A percentile compares a stretch with the other conserved stretches of the same genome.
Evolutionary conservation across 2,797 vertebrate genomes (phyloP).

Genomic region (Thalassophryne amazonica): DNA sequence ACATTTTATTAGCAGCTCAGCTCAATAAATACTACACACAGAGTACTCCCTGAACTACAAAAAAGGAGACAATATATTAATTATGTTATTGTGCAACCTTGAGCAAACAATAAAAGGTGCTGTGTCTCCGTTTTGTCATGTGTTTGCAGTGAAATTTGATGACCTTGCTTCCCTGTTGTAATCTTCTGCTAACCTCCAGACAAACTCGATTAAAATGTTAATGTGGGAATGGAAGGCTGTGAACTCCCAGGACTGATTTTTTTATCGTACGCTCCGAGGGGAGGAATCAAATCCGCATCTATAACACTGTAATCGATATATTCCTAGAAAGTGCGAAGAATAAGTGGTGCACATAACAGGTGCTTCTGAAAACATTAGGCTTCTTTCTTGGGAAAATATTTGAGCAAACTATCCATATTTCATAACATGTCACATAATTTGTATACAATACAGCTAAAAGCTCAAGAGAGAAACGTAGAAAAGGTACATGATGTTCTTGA

Average conservation of each 20-base stretch:
- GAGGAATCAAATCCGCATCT: slow-evolving; percentile 42
- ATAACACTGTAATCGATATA: slow-evolving; percentile 10
- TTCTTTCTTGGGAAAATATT: slow-evolving; percentile 28
- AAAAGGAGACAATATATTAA: slow-evolving; percentile 40
- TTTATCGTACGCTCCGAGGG: slow-evolving; percentile 14
- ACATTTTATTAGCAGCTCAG: slow-evolving; percentile 44
- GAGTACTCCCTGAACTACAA: slow-evolving; percentile 29
- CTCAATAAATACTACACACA: slow-evolving; percentile 46
- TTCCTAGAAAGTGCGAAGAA: slow-evolving; percentile 24
- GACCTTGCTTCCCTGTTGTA: slow-evolving; percentile 36
- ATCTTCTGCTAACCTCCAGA: slow-evolving; percentile 45
- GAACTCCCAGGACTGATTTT: slow-evolving; percentile 21
- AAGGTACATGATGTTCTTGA: slow-evolving; percentile 9
- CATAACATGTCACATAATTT: slow-evolving; percentile 31
- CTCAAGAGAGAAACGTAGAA: slow-evolving; percentile 17
- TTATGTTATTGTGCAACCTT: slow-evolving; percentile 42
- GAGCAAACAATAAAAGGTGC: slow-evolving; percentile 33
- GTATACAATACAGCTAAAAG: slow-evolving; percentile 5
- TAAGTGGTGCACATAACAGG: slow-evolving; percentile 31
- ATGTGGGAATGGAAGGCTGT: slow-evolving; percentile 31
- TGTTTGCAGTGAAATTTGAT: slow-evolving; percentile 59
- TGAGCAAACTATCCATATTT: slow-evolving; percentile 28
- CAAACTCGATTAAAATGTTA: slow-evolving; percentile 42
- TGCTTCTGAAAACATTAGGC: slow-evolving; percentile 19
- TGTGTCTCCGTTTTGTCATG: slow-evolving; percentile 47